Base-by-base conservation (phyloP, 2,797 vertebrate genomes). In the Rhodeus uyekii region DNA sequence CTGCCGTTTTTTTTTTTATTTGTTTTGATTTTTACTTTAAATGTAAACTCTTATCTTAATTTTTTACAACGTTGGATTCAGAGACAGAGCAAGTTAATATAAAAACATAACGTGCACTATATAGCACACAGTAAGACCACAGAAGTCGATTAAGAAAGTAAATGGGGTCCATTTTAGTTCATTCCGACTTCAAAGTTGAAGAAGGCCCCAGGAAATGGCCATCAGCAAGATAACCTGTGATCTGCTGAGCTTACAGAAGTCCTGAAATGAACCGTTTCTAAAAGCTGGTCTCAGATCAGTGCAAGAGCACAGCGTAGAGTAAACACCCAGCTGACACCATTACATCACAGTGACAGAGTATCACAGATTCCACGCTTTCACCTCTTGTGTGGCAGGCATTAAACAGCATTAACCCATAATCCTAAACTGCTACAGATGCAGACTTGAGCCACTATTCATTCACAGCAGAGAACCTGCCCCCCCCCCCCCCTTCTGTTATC, bases 401-500 rank as follows among this genome's bases (percentile, higher is more conserved):
- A 86, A 87, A 88, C 80, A 83, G 81, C 81, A 85, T 88, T 87
- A 85, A 75, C 80, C 55, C 72, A 72, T 76, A 92, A 93, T 91
- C 91, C 87, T 87, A 84, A 90, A 92, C 88, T 90, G 91, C 90
- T 91, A 88, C 91, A 91, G 90, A 93, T 90, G 91, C 91, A 90
- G 85, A 89, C 89, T 87, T 87, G 87, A 90, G 88, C 90, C 82
- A 89, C 89, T 86, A 85, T 84, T 90, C 83, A 83, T 87, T 90
- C 86, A 75, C 81, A 90, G 92, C 90, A 74, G 78, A 89, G 48
- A 92, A 92, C 91, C 86, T 94, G 89, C 89, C 87, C 89, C 9
- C 63, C 65, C 63, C 65, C 77, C 83, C 29, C 64, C 38, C 27
- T 73, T 27, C 68, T 14, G 22, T 63, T 61, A 71, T 46, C 24